Conservation (phyloP, 1,140 invertebrate species). For the Drosophila elegans region DNA sequence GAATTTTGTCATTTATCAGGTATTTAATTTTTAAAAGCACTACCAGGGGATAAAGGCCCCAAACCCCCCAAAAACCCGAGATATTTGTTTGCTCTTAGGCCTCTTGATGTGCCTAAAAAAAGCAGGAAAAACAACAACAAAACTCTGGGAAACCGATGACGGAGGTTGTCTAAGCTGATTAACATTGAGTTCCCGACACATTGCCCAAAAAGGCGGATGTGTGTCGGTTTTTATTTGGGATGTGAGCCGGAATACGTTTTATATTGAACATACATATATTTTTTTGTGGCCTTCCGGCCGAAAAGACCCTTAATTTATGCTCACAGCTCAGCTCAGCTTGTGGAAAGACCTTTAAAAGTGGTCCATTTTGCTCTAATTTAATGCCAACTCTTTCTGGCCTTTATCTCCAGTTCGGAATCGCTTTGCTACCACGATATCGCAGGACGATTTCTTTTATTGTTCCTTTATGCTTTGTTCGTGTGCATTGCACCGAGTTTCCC, state of each 20-base stretch:
- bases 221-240: constrained; percentile 29
- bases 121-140: constrained; percentile 14
- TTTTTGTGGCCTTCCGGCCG: constrained; percentile 10
- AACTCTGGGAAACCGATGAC: constrained; percentile 26
- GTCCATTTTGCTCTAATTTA: constrained; percentile 66
- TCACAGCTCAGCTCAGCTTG: constrained; percentile 8
- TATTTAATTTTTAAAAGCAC: constrained; percentile 75
- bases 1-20: constrained; percentile 76
- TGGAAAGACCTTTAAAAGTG: constrained; percentile 45
- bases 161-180: constrained; percentile 68
- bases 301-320: constrained; percentile 22
- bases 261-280: constrained; percentile 45
- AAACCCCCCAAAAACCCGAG: neutral
- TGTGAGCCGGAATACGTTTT: constrained; percentile 37
- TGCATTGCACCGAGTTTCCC: constrained; percentile 67
- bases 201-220: constrained; percentile 30
- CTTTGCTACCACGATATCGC: constrained; percentile 65
- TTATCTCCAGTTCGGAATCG: constrained; percentile 27
- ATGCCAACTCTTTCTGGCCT: constrained; percentile 66
- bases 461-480: constrained; percentile 53
- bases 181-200: constrained; percentile 64
- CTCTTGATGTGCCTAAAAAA: constrained; percentile 40
- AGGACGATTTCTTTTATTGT: constrained; percentile 60
- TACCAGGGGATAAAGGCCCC: constrained; percentile 21
- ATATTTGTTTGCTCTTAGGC: constrained; percentile 38